These are phyloP conservation scores for Motacilla tschutschensis DNA, from an alignment of 2,113 vertebrate genomes.

Conservation along the genomic window DNA sequence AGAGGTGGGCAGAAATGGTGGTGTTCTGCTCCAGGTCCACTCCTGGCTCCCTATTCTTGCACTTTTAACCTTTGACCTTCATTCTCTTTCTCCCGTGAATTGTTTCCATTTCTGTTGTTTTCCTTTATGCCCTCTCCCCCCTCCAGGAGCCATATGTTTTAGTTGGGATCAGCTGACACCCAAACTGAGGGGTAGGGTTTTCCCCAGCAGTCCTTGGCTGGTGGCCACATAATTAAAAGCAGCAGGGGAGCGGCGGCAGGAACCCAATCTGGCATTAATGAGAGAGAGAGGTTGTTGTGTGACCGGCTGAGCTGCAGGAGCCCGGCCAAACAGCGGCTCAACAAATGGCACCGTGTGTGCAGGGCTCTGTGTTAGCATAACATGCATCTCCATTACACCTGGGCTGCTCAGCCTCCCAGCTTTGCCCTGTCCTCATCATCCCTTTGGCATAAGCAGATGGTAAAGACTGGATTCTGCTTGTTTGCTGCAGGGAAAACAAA, in stretches of 20 bases:
- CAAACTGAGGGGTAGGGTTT: not conserved
- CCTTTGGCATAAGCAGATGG: not conserved
- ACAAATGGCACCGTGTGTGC: not conserved
- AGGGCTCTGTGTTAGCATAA: not conserved
- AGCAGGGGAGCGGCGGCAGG: not conserved
- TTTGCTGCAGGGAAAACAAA: not conserved
- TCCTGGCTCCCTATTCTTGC: not conserved
- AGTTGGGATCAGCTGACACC: conserved; percentile 12
- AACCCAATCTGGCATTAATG: conserved; percentile 37
- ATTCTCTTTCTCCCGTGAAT: not conserved
- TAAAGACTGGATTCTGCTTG: not conserved
- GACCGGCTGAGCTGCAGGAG: not conserved
- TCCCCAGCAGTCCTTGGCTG: conserved; percentile 19
- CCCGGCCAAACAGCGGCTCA: not conserved
- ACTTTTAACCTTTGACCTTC: not conserved
- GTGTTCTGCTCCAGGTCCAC: not conserved
- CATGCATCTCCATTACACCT: not conserved
- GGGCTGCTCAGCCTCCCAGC: not conserved
- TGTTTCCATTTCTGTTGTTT: not conserved
- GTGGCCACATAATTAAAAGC: conserved; percentile 23
- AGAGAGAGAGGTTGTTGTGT: not conserved
- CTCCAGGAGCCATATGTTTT: not conserved
- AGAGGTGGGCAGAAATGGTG: not conserved
- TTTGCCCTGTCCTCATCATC: not conserved
- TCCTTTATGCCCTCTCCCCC: not conserved